phyloP scores from a whole-genome alignment of 2,888 invertebrate species.

The Orthosia incerta region DNA sequence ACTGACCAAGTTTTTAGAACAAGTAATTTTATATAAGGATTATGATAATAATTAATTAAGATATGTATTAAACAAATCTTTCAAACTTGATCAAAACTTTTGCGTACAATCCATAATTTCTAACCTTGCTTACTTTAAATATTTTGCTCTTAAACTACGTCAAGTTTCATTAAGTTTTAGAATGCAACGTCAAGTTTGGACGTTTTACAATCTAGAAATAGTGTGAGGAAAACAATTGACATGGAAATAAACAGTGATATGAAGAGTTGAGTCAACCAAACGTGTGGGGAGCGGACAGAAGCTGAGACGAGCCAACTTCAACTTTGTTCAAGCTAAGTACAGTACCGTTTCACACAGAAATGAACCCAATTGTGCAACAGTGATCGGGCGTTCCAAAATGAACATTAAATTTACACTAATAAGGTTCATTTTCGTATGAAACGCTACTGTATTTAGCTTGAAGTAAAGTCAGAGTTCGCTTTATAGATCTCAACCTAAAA shows the following conservation, averaged over 20 bases:
- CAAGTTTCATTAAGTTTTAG: slow-evolving; percentile 56
- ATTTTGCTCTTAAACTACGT: slow-evolving; percentile 38
- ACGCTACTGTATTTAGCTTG: background rate
- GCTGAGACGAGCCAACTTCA: background rate
- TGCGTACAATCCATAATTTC: slow-evolving; percentile 51
- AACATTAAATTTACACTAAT: background rate
- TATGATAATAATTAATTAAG: slow-evolving; percentile 42
- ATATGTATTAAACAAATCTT: slow-evolving; percentile 41
- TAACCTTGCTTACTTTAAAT: slow-evolving; percentile 53
- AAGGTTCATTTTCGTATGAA: background rate
- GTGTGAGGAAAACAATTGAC: slow-evolving; percentile 61
- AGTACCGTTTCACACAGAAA: background rate
- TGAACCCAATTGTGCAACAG: background rate
- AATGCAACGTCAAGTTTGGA: slow-evolving; percentile 57
- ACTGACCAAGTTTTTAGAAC: slow-evolving; percentile 61
- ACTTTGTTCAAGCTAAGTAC: background rate
- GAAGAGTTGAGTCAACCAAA: slow-evolving; percentile 38
- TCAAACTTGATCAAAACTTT: slow-evolving; percentile 64
- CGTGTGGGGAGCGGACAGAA: slow-evolving; percentile 6
- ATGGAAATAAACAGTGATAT: slow-evolving; percentile 58
- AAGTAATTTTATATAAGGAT: slow-evolving; percentile 41
- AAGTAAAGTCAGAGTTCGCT: background rate
- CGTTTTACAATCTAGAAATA: slow-evolving; percentile 49
- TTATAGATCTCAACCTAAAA: background rate
- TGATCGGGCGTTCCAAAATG: background rate